Percentiles rank a stretch among this genome's conserved stretches.
These are phyloP conservation scores for Tetramorium bicarinatum DNA, from an alignment of 2,888 invertebrate species.

Conservation along the genomic window DNA sequence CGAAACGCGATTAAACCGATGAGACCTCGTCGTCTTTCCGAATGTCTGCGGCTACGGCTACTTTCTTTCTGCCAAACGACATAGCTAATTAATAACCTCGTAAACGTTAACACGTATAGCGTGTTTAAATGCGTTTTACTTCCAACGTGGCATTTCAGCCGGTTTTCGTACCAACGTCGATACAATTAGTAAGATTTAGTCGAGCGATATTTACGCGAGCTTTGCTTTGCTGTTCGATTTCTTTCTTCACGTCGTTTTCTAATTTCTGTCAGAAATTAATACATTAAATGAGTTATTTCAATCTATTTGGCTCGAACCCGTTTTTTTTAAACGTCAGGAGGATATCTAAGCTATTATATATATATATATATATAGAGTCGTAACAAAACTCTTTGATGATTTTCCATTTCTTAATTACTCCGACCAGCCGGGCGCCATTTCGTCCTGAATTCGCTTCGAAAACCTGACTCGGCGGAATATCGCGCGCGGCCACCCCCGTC, in stretches of 20 bases:
- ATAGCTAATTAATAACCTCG: conserved; percentile 46
- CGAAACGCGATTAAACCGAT: conserved; percentile 11
- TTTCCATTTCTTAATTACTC: conserved; percentile 45
- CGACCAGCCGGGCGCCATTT: conserved; percentile 34
- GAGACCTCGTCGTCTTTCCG: conserved; percentile 17
- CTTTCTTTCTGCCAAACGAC: conserved; percentile 32
- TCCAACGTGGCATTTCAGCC: neutral
- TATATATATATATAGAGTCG: neutral
- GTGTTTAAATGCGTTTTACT: conserved; percentile 6
- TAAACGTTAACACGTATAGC: conserved; percentile 36
- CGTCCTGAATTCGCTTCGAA: conserved; percentile 28
- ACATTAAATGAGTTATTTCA: neutral
- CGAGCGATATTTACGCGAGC: neutral
- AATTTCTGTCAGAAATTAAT: neutral
- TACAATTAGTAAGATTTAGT: neutral
- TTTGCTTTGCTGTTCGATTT: neutral
- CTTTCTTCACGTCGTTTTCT: neutral
- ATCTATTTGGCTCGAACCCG: neutral
- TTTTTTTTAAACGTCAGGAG: neutral
- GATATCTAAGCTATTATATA: neutral
- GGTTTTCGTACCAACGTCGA: neutral
- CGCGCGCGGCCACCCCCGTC: conserved; percentile 31
- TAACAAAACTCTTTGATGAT: conserved; percentile 24
- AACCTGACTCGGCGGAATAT: conserved; percentile 49
- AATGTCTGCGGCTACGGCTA: conserved; percentile 10